A percentile compares a stretch with the other conserved stretches of the same genome.
Conservation (phyloP, 1,140 invertebrate genomes). For the Tetramorium parvispinum region DNA sequence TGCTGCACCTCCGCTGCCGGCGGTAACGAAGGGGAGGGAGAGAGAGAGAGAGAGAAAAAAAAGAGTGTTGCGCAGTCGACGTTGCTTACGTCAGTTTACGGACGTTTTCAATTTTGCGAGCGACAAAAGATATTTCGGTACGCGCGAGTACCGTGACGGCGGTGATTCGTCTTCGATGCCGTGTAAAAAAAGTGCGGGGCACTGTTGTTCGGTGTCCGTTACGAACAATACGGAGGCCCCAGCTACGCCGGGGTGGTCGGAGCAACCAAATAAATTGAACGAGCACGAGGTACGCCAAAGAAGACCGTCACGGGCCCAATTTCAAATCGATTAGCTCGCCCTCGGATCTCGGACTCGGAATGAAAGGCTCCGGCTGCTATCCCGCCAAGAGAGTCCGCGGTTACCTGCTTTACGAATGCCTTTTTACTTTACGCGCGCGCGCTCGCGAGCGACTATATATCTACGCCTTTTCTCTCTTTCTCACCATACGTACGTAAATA, state of each 20-base stretch:
- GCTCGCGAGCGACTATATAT: background rate
- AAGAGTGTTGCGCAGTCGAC: conserved; percentile 20
- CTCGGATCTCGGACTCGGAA: conserved; percentile 53
- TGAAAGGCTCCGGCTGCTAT: conserved; percentile 57
- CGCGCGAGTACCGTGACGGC: conserved; percentile 60
- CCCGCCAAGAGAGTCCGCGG: conserved; percentile 49
- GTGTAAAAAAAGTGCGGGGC: conserved; percentile 57
- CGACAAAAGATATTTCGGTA: conserved; percentile 62
- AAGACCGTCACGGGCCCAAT: conserved; percentile 74
- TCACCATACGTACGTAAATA: conserved; percentile 24
- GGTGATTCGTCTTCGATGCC: conserved; percentile 64
- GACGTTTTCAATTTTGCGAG: conserved; percentile 62
- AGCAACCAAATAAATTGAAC: conserved; percentile 68
- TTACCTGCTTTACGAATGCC: conserved; percentile 61
- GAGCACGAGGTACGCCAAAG: conserved; percentile 68
- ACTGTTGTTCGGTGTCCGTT: conserved; percentile 62
- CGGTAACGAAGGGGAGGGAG: too few relatives aligned
- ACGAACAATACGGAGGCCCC: conserved; percentile 67
- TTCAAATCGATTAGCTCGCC: conserved; percentile 74
- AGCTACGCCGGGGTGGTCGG: conserved; percentile 68
- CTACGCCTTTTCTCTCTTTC: background rate
- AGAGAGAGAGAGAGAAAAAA: background rate
- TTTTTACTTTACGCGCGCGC: conserved; percentile 30
- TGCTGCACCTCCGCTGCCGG: too few relatives aligned
- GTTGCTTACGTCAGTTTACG: conserved; percentile 56